Evolutionary conservation across 2,113 vertebrate genomes (phyloP).

Genomic region (Pluvianellus socialis): DNA sequence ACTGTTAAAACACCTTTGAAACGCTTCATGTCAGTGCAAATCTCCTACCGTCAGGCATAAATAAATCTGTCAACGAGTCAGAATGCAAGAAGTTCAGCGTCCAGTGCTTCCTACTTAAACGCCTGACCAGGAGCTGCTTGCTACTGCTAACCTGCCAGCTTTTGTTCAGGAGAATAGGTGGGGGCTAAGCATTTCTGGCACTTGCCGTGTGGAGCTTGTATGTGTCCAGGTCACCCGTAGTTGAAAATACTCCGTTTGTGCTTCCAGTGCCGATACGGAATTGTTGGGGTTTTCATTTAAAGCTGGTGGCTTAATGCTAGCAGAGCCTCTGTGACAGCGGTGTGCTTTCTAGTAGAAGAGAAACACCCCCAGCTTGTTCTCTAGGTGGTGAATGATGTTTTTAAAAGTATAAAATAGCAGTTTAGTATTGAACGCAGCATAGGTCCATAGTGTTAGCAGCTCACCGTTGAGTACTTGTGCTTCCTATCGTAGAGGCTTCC

Average conservation of each 20-base stretch:
- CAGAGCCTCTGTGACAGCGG: neutral
- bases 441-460: neutral
- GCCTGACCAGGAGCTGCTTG: neutral
- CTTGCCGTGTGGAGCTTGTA: neutral
- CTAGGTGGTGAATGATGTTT: neutral
- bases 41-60: neutral
- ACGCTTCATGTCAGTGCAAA: neutral
- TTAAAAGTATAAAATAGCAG: neutral
- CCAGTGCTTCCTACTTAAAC: neutral
- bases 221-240: neutral
- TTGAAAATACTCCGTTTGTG: neutral
- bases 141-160: neutral
- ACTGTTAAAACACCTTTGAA: neutral
- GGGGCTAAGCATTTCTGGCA: neutral
- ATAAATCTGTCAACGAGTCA: constrained; percentile 7
- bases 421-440: neutral
- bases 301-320: neutral
- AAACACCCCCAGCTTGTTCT: neutral
- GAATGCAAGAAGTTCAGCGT: neutral
- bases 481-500: neutral
- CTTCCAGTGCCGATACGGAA: neutral
- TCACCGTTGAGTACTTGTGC: neutral
- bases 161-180: neutral
- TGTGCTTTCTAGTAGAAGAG: neutral
- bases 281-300: neutral